Evolutionary conservation across 2,797 vertebrate genomes (phyloP).

Genomic region (Netta rufina): DNA sequence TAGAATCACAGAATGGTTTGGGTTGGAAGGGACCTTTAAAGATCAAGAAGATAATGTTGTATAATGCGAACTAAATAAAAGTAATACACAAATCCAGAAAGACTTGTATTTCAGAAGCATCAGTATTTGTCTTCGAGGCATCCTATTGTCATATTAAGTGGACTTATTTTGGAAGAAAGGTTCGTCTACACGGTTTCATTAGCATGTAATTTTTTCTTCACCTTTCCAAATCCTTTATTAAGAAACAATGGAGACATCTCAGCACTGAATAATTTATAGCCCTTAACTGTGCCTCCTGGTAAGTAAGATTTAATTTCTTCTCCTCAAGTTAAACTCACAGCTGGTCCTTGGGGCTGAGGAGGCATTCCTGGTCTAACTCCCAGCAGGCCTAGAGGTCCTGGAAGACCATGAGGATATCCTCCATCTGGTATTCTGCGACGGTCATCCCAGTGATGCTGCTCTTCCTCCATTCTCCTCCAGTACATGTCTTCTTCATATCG

Average conservation of each 20-base stretch:
- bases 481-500: slow-evolving; percentile 99
- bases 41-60: neutral
- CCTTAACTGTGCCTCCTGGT: neutral
- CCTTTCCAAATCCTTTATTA: neutral
- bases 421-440: slow-evolving; percentile 92
- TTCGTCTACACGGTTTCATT: neutral
- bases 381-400: slow-evolving; percentile 90
- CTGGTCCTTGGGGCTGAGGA: slow-evolving; percentile 91
- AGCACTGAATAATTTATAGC: neutral
- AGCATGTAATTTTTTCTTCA: neutral
- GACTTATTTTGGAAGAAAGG: neutral
- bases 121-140: neutral
- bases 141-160: neutral
- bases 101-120: neutral
- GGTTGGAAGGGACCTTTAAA: neutral
- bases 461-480: slow-evolving; percentile 97
- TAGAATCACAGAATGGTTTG: neutral
- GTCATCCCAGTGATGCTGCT: slow-evolving; percentile 98
- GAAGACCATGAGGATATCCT: slow-evolving; percentile 92
- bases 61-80: neutral
- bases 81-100: neutral
- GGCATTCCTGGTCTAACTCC: slow-evolving; percentile 96
- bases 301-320: neutral
- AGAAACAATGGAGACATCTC: neutral
- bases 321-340: slow-evolving; percentile 80